Evolutionary conservation across 2,797 vertebrate species (phyloP), one percentile per base, ranked within the genome.

Genomic region (Silurus lanzhouensis): DNA sequence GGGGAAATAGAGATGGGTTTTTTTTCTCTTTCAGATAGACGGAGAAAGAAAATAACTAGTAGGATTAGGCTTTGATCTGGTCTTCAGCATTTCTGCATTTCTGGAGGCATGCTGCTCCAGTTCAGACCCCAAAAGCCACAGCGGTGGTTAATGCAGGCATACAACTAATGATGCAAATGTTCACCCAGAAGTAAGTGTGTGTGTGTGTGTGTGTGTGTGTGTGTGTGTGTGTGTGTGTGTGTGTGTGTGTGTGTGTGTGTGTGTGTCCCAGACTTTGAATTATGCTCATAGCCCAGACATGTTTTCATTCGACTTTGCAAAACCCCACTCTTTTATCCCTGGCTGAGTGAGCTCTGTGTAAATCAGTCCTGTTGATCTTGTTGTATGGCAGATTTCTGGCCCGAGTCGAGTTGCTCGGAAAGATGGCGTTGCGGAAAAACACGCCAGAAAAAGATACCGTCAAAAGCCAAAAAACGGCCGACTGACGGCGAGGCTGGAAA

Each of bases 221-320:
- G 14, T 71, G 19, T 71, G 19, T 70, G 5, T 66, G n/a, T 25
- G 10, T 25, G 27, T 27, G 76, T 78, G 44, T 61, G 75, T 44
- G 14, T 76, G 46, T 44, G 76, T 78, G 44, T 78, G 75, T 44
- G 14, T 76, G 46, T 64, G 61, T 61, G 75, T 76, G 78, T 88
- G 78, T 72, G 84, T 72, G 75, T 57, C 82, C 85, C 82, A 88
- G 82, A 85, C 84, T 87, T 74, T 90, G 91, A 92, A 91, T 93
- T 90, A 92, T 88, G 88, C 91, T 87, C 66, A 61, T 5, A 86
- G 31, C 90, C 84, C 81, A 92, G 91, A 92, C 90, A n/a, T 91
- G 81, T 90, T 94, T 94, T 93, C 87, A 89, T 93, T 92, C 87
- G 87, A 91, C 89, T 87, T 57, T 64, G 89, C 92, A 87, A 92